Conservation (phyloP, 2,888 invertebrate genomes). For the Actias luna region DNA sequence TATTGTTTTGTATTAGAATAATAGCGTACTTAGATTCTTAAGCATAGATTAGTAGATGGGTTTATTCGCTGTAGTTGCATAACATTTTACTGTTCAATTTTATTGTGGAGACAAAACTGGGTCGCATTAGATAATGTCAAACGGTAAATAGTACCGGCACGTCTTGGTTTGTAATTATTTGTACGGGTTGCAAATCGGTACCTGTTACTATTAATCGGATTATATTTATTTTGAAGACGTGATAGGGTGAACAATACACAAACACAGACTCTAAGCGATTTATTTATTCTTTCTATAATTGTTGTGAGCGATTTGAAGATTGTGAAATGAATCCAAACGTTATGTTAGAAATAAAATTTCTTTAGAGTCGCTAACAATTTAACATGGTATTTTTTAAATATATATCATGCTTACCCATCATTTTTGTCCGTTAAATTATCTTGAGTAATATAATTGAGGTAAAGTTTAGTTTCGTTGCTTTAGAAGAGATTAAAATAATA, state of each 20-base stretch:
- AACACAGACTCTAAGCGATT: neutral
- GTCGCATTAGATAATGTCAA: slow-evolving; percentile 31
- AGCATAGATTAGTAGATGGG: slow-evolving; percentile 56
- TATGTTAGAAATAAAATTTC: no score
- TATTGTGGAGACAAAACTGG: slow-evolving; percentile 17
- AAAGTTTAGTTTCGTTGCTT: no score
- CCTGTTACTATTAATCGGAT: slow-evolving; percentile 51
- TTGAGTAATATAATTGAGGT: no score
- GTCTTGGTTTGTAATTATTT: slow-evolving; percentile 58
- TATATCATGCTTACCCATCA: no score
- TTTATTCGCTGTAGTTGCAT: slow-evolving; percentile 39
- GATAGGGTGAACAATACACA: slow-evolving; percentile 38
- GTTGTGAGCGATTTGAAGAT: no score
- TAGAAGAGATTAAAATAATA: no score
- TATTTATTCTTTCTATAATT: neutral
- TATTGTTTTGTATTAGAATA: slow-evolving; percentile 79
- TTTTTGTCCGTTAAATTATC: no score
- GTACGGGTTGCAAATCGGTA: slow-evolving; percentile 50
- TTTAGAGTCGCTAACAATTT: no score
- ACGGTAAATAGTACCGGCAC: slow-evolving; percentile 19
- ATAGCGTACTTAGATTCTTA: slow-evolving; percentile 67
- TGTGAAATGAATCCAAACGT: no score
- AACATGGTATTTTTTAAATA: no score
- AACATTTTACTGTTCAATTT: slow-evolving; percentile 24
- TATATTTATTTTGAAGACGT: slow-evolving; percentile 52